Base-by-base conservation (phyloP, 1,140 invertebrate genomes). In the Danaus plexippus region DNA sequence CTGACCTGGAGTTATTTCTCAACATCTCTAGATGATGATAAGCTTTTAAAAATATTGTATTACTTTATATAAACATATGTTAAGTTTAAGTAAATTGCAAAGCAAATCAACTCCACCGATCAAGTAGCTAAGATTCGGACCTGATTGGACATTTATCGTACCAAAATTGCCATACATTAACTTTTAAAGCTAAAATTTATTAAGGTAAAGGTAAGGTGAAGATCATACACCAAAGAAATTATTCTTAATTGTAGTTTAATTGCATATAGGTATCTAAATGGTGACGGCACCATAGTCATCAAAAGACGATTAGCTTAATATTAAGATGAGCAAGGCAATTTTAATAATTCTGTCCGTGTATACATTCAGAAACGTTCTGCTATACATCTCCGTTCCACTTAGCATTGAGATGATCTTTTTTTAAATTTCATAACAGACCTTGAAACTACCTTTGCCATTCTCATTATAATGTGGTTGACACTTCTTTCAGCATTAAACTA, bases 221-320 rank as follows among this genome's bases (percentile, higher is more conserved):
- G 22, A 32, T 32, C 22, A 32, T 32, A 32, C 22, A 52, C 67
- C 71, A 80, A 80, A 80, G 77, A 73, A 73, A 67, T 61, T 63
- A 56, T 66, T 64, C 73, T 68, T 64, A 77, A 71, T 72, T 69
- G 65, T 59, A 73, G 32, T 59, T 54, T 70, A 73, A 67, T 75
- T 69, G 64, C 70, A 69, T 69, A 66, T 67, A 65, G 63, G 54
- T 59, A 59, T 64, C 55, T 56, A 69, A 54, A 61, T 50, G 57
- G 57, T 63, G 58, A 61, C 59, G 57, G 65, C 52, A 75, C 66
- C 67, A 78, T 66, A 57, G 51, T 41, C 69, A 81, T 80, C 72
- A 83, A 83, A 81, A 80, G 61, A 59, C 71, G 68, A 80, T 80
- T 83, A 80, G 59, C 63, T 54, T 70, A 75, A 71, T 71, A 66